These are phyloP conservation scores for Tympanoctomys barrerae DNA, from an alignment of 2,797 vertebrate genomes.

Conservation along the genomic window DNA sequence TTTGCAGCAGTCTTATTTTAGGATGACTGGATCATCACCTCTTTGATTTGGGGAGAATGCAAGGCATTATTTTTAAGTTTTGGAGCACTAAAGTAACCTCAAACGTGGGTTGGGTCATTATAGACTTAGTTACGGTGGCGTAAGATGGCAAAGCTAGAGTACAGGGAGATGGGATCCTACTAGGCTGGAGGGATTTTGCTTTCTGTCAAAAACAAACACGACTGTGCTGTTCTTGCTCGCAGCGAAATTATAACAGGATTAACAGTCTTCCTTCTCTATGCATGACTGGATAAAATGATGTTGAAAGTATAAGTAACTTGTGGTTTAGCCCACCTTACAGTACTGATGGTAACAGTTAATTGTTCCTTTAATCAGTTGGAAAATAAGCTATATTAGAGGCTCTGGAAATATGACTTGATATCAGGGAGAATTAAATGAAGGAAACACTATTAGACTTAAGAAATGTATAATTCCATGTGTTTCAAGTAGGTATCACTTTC, in stretches of 20 bases:
- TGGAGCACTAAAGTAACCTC: conserved; percentile 48
- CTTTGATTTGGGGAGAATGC: conserved; percentile 64
- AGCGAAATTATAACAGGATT: not conserved
- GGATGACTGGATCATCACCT: conserved; percentile 68
- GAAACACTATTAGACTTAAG: not conserved
- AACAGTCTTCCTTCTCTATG: not conserved
- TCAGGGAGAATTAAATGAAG: conserved; percentile 60
- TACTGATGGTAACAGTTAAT: conserved; percentile 15
- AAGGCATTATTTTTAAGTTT: conserved; percentile 62
- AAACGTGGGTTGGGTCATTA: conserved; percentile 45
- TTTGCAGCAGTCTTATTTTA: conserved; percentile 74
- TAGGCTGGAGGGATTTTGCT: not conserved
- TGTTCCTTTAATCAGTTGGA: conserved; percentile 31
- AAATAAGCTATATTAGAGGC: conserved; percentile 11
- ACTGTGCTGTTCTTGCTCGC: not conserved
- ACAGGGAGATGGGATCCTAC: not conserved
- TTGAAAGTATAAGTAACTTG: not conserved
- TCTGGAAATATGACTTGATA: not conserved
- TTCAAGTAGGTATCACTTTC: not conserved
- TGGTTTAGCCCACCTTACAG: not conserved
- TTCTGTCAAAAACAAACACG: not conserved
- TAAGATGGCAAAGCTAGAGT: not conserved
- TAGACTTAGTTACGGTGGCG: not conserved
- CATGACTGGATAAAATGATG: not conserved
- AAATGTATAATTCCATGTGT: conserved; percentile 17